Evolutionary conservation across 1,140 invertebrate genomes (phyloP).

Genomic region (Drosophila orosa): DNA sequence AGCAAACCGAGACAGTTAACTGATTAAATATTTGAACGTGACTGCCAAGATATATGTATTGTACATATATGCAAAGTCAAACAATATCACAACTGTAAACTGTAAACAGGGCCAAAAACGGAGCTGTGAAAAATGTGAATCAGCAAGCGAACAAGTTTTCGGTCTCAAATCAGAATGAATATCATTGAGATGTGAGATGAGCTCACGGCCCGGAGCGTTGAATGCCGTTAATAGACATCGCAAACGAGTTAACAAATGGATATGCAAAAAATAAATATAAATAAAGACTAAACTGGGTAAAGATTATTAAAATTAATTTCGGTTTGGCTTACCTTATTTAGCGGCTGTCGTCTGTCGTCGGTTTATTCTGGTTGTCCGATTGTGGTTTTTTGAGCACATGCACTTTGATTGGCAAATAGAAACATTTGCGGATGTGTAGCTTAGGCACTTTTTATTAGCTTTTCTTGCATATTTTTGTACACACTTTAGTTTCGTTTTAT

Average conservation of each 20-base stretch:
- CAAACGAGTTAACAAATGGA: constrained; percentile 54
- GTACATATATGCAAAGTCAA: constrained; percentile 48
- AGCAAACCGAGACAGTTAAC: constrained; percentile 40
- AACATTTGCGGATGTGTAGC: constrained; percentile 20
- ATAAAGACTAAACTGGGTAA: constrained; percentile 27
- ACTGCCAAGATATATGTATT: constrained; percentile 24
- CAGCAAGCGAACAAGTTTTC: constrained; percentile 65
- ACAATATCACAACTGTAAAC: constrained; percentile 43
- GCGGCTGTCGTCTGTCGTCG: background rate
- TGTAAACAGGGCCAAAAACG: constrained; percentile 45
- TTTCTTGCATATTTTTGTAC: background rate
- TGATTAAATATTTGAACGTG: constrained; percentile 54
- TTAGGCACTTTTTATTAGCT: background rate
- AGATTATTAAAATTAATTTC: constrained; percentile 27
- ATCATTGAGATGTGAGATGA: constrained; percentile 50
- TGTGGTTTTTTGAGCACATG: constrained; percentile 53
- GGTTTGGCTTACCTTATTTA: constrained; percentile 33
- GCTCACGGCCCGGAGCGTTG: constrained; percentile 48
- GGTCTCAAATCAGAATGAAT: constrained; percentile 33
- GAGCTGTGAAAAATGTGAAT: constrained; percentile 53
- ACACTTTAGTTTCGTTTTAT: constrained; percentile 23
- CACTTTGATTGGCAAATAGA: constrained; percentile 25
- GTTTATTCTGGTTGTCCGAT: constrained; percentile 4
- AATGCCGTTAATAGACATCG: constrained; percentile 66
- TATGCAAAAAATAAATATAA: constrained; percentile 35